These are phyloP conservation scores for Lobophora halterata DNA, from an alignment of 2,888 invertebrate genomes.

Conservation along the genomic window DNA sequence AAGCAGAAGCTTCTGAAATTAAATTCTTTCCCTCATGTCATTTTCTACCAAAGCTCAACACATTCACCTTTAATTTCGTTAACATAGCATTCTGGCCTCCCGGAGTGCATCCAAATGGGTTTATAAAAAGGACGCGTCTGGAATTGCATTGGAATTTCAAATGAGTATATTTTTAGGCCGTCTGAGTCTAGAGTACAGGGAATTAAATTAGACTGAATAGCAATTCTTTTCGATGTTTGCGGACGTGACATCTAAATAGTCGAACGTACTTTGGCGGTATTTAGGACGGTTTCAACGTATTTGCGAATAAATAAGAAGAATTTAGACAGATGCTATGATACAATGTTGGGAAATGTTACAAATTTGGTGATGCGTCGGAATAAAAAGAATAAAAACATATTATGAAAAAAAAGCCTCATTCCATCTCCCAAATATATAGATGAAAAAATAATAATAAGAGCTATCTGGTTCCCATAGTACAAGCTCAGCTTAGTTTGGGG, in stretches of 20 bases:
- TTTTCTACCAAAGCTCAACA: constrained; percentile 16
- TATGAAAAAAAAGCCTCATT: no score
- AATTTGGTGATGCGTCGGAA: no score
- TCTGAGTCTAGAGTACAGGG: constrained; percentile 63
- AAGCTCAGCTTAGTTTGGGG: no score
- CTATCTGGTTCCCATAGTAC: no score
- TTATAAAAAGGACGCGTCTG: constrained; percentile 65
- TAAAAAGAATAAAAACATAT: no score
- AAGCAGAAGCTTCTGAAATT: constrained; percentile 14
- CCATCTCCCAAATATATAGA: no score
- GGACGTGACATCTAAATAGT: constrained; percentile 40
- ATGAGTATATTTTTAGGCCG: constrained; percentile 72
- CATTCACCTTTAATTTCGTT: constrained; percentile 36
- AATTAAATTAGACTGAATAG: constrained; percentile 67
- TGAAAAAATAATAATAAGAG: no score
- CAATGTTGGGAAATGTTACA: no score
- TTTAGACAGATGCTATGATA: no score
- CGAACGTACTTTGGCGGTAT: constrained; percentile 11
- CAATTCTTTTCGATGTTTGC: constrained; percentile 51
- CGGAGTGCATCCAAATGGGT: constrained; percentile 62
- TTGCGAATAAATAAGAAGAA: constrained; percentile 16
- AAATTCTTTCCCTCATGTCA: constrained; percentile 8
- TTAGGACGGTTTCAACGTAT: constrained; percentile 12
- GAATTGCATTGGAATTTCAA: constrained; percentile 72
- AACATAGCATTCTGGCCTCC: constrained; percentile 41